phyloP scores from a whole-genome alignment of 2,113 vertebrate genomes.

The Atlantisia rogersi region DNA sequence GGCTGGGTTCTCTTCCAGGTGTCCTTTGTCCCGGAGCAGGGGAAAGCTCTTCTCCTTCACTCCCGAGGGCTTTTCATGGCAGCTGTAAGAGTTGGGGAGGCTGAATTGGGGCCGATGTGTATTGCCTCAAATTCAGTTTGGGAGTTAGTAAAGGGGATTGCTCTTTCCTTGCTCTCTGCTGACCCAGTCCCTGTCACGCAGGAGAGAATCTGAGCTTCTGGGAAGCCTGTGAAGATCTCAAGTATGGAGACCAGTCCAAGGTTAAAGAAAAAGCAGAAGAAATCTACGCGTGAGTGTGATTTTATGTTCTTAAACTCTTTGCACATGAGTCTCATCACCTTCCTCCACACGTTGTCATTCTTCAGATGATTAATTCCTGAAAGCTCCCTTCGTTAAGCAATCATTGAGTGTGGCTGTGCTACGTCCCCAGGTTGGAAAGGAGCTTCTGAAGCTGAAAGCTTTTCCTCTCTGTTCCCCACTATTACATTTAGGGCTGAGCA shows the following conservation, averaged over 20 bases:
- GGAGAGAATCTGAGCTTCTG: conserved; percentile 98
- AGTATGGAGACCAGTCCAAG: conserved; percentile 91
- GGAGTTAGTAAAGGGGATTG: not conserved
- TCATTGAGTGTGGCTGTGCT: not conserved
- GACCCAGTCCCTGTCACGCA: conserved; percentile 7
- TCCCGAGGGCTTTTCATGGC: not conserved
- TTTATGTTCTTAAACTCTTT: not conserved
- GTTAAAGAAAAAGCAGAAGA: conserved; percentile 97
- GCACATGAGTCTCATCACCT: not conserved
- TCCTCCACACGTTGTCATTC: not conserved
- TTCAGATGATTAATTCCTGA: not conserved
- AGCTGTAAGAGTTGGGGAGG: not conserved
- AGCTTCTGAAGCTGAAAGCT: not conserved
- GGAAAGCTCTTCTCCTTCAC: not conserved
- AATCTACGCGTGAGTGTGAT: conserved; percentile 90
- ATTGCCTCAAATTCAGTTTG: not conserved
- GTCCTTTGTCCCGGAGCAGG: not conserved
- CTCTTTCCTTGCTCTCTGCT: not conserved
- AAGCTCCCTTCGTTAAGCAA: not conserved
- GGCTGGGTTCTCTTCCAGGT: not conserved
- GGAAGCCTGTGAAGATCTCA: conserved; percentile 97
- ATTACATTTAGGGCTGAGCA: not conserved
- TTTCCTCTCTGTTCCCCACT: not conserved
- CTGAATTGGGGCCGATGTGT: not conserved
- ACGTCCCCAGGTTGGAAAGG: not conserved